These are phyloP conservation scores for Pluvialis apricaria DNA, from an alignment of 2,113 vertebrate species.

Conservation along the genomic window DNA sequence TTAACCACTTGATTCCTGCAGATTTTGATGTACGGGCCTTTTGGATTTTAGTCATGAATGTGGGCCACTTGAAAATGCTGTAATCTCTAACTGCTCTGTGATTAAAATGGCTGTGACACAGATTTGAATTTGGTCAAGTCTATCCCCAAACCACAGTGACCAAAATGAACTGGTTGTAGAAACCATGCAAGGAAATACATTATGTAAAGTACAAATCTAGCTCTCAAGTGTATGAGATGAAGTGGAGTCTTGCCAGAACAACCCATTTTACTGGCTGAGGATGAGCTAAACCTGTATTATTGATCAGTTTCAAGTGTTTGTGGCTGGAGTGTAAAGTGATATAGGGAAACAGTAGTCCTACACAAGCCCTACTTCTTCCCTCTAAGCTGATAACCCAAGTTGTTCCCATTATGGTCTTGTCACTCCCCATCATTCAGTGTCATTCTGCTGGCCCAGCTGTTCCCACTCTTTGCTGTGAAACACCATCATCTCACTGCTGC, in stretches of 20 bases:
- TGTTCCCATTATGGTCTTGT: not conserved
- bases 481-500: not conserved
- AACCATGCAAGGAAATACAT: not conserved
- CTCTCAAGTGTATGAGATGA: not conserved
- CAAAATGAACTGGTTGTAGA: conserved; percentile 42
- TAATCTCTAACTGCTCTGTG: not conserved
- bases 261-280: not conserved
- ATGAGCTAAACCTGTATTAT: not conserved
- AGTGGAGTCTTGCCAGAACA: not conserved
- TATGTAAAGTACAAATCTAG: not conserved
- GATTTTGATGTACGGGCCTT: not conserved
- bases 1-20: conserved; percentile 40
- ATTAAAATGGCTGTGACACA: conserved; percentile 32
- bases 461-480: not conserved
- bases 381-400: not conserved
- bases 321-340: not conserved
- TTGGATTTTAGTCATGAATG: conserved; percentile 6
- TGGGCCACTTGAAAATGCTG: conserved; percentile 5
- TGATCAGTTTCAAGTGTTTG: not conserved
- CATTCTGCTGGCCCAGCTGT: not conserved
- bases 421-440: not conserved
- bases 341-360: not conserved
- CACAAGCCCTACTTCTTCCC: not conserved
- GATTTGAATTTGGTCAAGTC: conserved; percentile 8
- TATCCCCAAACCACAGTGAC: conserved; percentile 39